A percentile compares a stretch with the other conserved stretches of the same genome.
Evolutionary conservation across 2,888 invertebrate genomes (phyloP).

Genomic region (Pterostichus niger): DNA sequence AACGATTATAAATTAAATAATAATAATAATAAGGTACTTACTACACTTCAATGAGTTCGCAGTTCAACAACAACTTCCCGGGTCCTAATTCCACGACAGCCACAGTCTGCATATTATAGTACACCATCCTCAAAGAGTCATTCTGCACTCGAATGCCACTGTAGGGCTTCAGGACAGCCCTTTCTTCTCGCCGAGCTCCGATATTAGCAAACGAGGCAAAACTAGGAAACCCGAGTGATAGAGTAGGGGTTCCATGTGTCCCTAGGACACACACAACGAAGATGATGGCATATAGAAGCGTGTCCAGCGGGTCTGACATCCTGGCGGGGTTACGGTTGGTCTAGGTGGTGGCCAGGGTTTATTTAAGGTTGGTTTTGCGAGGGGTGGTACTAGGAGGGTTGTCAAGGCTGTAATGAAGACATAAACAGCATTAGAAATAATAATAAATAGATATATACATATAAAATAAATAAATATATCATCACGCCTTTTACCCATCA

Average conservation of each 20-base stretch:
- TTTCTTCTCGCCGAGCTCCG: slow-evolving; percentile 70
- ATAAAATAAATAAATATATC: no score
- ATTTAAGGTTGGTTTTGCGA: no score
- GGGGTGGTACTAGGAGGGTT: no score
- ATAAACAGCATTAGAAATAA: not conserved
- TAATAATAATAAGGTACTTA: slow-evolving; percentile 79
- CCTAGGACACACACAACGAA: slow-evolving; percentile 71
- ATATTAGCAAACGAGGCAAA: slow-evolving; percentile 71
- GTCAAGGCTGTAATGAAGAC: not conserved
- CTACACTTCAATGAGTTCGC: slow-evolving; percentile 92
- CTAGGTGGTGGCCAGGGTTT: not conserved
- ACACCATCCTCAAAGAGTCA: slow-evolving; percentile 87
- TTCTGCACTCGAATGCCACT: slow-evolving; percentile 83
- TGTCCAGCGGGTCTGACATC: slow-evolving; percentile 72
- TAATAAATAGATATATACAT: not conserved
- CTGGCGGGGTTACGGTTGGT: slow-evolving; percentile 68
- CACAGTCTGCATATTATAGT: slow-evolving; percentile 90
- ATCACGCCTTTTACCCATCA: no score
- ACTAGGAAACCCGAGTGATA: slow-evolving; percentile 72
- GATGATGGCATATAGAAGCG: slow-evolving; percentile 71
- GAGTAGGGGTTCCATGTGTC: slow-evolving; percentile 73
- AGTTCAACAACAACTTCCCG: slow-evolving; percentile 85
- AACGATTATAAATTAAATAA: no score
- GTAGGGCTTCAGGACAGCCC: slow-evolving; percentile 80
- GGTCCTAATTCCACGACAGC: slow-evolving; percentile 89